Evolutionary conservation across 2,888 invertebrate genomes (phyloP).

Genomic region (Epiblema foenella): DNA sequence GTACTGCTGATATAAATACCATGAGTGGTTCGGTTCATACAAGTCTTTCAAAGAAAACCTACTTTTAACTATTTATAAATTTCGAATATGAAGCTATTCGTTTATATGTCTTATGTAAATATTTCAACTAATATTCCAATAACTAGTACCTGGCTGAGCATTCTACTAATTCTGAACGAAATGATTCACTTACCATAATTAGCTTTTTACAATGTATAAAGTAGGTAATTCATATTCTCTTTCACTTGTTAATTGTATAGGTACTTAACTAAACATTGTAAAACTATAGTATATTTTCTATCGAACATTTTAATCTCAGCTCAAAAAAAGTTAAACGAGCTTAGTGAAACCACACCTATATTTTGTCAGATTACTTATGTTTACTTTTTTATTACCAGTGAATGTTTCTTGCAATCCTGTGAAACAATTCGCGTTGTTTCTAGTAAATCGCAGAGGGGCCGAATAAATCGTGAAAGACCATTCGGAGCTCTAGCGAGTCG

Average conservation of each 20-base stretch:
- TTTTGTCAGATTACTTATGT: background rate
- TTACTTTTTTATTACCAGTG: background rate
- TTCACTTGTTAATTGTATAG: slow-evolving; percentile 20
- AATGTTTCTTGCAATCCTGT: slow-evolving; percentile 1
- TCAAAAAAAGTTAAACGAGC: slow-evolving; percentile 1
- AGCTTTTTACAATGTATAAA: background rate
- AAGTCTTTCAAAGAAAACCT: too few relatives aligned
- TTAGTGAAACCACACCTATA: slow-evolving; percentile 26
- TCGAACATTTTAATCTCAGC: background rate
- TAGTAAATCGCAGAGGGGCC: slow-evolving; percentile 78
- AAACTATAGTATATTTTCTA: background rate
- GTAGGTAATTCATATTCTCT: background rate
- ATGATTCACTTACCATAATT: slow-evolving; percentile 9
- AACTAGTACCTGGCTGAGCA: background rate
- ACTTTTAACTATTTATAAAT: too few relatives aligned
- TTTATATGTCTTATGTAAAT: background rate
- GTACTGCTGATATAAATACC: too few relatives aligned
- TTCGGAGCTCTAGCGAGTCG: slow-evolving; percentile 63
- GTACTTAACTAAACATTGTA: slow-evolving; percentile 25
- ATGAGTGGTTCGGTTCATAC: background rate
- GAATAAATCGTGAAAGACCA: slow-evolving; percentile 74
- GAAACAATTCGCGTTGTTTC: slow-evolving; percentile 66
- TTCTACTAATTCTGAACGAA: slow-evolving; percentile 2
- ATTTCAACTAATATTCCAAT: background rate
- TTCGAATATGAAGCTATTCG: slow-evolving; percentile 30